These are phyloP conservation scores for Halcyon chelicuti DNA, from an alignment of 2,797 vertebrate genomes.

Conservation along the genomic window DNA sequence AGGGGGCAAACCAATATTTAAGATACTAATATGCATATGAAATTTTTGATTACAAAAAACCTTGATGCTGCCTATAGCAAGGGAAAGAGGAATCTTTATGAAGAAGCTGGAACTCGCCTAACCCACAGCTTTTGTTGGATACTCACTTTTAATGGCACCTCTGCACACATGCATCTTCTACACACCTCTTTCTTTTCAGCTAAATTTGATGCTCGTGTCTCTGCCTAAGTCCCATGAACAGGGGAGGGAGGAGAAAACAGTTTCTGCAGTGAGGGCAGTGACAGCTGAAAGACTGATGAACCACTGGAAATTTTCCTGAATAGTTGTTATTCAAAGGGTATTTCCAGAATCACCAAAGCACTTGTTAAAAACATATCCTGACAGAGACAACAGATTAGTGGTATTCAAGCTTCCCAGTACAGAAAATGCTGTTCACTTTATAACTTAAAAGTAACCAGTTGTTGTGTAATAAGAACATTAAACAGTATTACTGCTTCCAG, in stretches of 20 bases:
- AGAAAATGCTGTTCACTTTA: background rate
- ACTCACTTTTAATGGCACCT: background rate
- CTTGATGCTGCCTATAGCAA: background rate
- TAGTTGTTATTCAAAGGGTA: background rate
- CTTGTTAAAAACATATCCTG: background rate
- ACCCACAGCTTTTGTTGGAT: background rate
- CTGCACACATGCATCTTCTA: background rate
- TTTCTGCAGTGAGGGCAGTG: background rate
- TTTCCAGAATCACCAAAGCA: background rate
- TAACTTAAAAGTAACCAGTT: background rate
- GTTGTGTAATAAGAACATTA: background rate
- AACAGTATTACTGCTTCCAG: background rate
- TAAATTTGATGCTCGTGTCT: background rate
- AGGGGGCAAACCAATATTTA: background rate
- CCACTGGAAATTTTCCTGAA: background rate
- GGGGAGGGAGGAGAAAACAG: background rate
- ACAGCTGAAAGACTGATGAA: background rate
- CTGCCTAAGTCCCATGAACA: background rate
- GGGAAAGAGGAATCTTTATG: accelerated
- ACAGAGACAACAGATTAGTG: background rate
- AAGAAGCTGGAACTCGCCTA: background rate
- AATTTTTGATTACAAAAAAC: background rate
- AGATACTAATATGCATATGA: background rate
- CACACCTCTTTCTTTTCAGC: background rate
- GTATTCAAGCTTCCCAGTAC: background rate